These are phyloP conservation scores for Apotomis betuletana DNA, from an alignment of 2,888 invertebrate species.

Conservation along the genomic window DNA sequence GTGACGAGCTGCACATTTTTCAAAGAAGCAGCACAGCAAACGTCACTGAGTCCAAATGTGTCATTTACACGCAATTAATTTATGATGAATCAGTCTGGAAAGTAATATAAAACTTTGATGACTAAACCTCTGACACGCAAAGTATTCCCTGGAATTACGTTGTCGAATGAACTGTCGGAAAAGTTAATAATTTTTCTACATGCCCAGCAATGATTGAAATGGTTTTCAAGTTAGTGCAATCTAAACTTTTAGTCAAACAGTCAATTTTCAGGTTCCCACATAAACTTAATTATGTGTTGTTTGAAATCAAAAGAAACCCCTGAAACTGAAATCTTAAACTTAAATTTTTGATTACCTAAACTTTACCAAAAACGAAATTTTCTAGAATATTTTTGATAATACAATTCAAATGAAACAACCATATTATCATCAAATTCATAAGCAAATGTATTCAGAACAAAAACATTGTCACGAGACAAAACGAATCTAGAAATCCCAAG, in stretches of 20 bases:
- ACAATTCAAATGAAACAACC: constrained; percentile 22
- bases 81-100: neutral
- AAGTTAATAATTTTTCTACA: too few relatives aligned
- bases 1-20: neutral
- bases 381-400: constrained; percentile 34
- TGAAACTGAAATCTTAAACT: neutral
- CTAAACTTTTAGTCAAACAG: too few relatives aligned
- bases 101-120: neutral
- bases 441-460: constrained; percentile 6
- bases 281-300: too few relatives aligned
- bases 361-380: neutral
- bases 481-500: neutral
- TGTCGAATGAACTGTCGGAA: neutral
- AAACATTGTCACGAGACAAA: constrained; percentile 17
- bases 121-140: neutral
- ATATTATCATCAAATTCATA: constrained; percentile 8
- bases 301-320: neutral
- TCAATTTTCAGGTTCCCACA: too few relatives aligned
- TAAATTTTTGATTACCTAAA: constrained; percentile 24
- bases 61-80: constrained; percentile 23
- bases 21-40: constrained; percentile 21
- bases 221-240: too few relatives aligned
- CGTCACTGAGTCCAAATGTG: constrained; percentile 24
- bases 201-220: too few relatives aligned
- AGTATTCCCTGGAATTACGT: neutral